Percentiles rank a stretch among this genome's conserved stretches.
These are phyloP conservation scores for Ophion obscuratus DNA, from an alignment of 2,888 invertebrate genomes.

Conservation along the genomic window DNA sequence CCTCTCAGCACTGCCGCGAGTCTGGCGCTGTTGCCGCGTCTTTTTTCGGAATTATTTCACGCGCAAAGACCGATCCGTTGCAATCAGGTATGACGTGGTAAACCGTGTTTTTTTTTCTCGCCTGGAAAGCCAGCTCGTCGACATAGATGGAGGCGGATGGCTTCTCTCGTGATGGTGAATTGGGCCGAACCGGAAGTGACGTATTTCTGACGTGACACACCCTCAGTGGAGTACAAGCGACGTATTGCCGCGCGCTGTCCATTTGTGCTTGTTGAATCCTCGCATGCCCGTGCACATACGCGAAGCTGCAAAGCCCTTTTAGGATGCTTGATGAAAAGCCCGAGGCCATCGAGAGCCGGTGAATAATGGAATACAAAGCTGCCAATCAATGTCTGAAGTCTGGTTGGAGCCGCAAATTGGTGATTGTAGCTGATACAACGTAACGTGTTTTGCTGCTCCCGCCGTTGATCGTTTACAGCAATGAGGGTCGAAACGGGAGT, in stretches of 20 bases:
- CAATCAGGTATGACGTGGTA: slow-evolving; percentile 8
- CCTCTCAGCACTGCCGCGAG: slow-evolving; percentile 41
- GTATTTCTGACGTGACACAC: slow-evolving; percentile 43
- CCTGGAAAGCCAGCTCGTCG: slow-evolving; percentile 36
- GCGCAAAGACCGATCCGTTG: slow-evolving; percentile 20
- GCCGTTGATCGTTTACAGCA: slow-evolving; percentile 21
- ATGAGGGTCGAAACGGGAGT: slow-evolving; percentile 6
- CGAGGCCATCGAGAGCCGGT: neutral
- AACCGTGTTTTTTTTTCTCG: slow-evolving; percentile 40
- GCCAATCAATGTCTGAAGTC: neutral
- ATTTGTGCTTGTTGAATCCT: neutral
- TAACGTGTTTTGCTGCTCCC: neutral
- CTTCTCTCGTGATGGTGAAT: neutral
- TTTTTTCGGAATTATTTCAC: slow-evolving; percentile 49
- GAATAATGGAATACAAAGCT: slow-evolving; percentile 24
- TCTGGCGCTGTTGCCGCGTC: slow-evolving; percentile 77
- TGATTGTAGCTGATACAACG: neutral
- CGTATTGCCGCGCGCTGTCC: slow-evolving; percentile 17
- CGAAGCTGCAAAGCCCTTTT: slow-evolving; percentile 22
- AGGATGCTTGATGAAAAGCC: slow-evolving; percentile 18
- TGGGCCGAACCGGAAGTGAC: slow-evolving; percentile 20
- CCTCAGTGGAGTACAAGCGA: slow-evolving; percentile 36
- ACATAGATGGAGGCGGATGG: slow-evolving; percentile 25
- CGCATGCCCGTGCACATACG: slow-evolving; percentile 7
- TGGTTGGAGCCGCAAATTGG: neutral